Evolutionary conservation across 1,140 invertebrate genomes (phyloP).

Genomic region (Formica exsecta): DNA sequence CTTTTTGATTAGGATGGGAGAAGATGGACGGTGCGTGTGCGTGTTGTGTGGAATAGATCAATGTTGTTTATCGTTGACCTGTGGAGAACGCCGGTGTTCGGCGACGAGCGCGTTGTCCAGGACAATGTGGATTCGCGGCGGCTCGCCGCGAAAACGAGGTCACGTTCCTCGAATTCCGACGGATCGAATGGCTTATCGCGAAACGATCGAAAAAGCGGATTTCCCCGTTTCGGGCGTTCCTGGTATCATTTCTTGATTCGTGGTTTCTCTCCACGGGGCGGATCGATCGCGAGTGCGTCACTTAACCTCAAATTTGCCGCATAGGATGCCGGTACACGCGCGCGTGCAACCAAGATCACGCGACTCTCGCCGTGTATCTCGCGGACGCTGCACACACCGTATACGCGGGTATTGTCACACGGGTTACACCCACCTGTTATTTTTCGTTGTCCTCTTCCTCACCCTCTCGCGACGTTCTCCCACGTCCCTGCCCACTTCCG

Average conservation of each 20-base stretch:
- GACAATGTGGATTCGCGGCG: background rate
- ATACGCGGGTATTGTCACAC: background rate
- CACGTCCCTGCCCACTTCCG: background rate
- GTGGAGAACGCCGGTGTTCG: background rate
- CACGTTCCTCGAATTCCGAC: background rate
- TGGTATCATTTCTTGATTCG: background rate
- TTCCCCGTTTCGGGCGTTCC: conserved; percentile 13
- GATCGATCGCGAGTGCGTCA: conserved; percentile 70
- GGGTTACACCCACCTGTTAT: conserved; percentile 77
- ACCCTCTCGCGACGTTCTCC: background rate
- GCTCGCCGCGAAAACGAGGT: background rate
- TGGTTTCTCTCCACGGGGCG: conserved; percentile 11
- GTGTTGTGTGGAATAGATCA: background rate
- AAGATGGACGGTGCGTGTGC: background rate
- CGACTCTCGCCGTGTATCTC: background rate
- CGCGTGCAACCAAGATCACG: conserved; percentile 27
- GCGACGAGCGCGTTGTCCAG: background rate
- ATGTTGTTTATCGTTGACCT: background rate
- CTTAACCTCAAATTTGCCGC: conserved; percentile 77
- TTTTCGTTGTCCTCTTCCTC: conserved; percentile 19
- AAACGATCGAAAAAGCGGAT: background rate
- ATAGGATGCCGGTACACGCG: conserved; percentile 60
- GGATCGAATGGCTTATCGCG: background rate
- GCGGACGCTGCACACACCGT: too few relatives aligned
- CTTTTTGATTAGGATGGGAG: background rate